These are phyloP conservation scores for Melanaphis sacchari DNA, from an alignment of 1,140 invertebrate species.

Conservation along the genomic window DNA sequence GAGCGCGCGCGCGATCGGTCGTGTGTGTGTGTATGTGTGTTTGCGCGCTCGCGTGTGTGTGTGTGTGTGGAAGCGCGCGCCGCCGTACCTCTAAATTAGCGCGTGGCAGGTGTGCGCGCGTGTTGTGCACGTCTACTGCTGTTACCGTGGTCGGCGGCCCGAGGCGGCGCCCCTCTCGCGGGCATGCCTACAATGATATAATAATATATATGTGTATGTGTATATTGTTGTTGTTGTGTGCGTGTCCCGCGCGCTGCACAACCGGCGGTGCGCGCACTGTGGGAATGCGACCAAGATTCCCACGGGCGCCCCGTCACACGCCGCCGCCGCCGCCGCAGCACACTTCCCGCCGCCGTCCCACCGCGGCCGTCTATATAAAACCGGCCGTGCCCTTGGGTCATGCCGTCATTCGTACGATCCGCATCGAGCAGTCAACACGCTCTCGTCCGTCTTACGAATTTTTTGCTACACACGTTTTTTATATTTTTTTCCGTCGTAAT, in stretches of 20 bases:
- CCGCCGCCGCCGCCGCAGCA: conserved; percentile 9
- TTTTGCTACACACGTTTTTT: too few relatives aligned
- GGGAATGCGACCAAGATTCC: conserved; percentile 56
- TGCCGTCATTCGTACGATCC: conserved; percentile 43
- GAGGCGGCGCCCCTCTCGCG: conserved; percentile 24
- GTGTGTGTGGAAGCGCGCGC: conserved; percentile 31
- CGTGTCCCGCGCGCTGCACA: conserved; percentile 33
- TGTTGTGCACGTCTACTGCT: conserved; percentile 23
- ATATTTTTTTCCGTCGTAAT: too few relatives aligned
- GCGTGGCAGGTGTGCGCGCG: conserved; percentile 57
- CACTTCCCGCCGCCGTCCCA: not conserved
- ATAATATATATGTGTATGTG: too few relatives aligned
- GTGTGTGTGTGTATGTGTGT: not conserved
- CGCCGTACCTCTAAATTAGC: conserved; percentile 55
- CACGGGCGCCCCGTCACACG: conserved; percentile 49
- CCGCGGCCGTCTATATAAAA: conserved; percentile 30
- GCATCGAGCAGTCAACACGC: conserved; percentile 38
- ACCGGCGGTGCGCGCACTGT: conserved; percentile 40
- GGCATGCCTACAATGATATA: not conserved
- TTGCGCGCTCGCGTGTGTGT: not conserved
- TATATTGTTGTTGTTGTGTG: not conserved
- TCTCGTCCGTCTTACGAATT: conserved; percentile 18
- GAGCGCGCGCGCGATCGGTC: not conserved
- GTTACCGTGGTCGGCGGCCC: not conserved
- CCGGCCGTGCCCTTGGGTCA: conserved; percentile 46